Evolutionary conservation across 2,797 vertebrate genomes (phyloP).

Genomic region (Glossophaga mutica): DNA sequence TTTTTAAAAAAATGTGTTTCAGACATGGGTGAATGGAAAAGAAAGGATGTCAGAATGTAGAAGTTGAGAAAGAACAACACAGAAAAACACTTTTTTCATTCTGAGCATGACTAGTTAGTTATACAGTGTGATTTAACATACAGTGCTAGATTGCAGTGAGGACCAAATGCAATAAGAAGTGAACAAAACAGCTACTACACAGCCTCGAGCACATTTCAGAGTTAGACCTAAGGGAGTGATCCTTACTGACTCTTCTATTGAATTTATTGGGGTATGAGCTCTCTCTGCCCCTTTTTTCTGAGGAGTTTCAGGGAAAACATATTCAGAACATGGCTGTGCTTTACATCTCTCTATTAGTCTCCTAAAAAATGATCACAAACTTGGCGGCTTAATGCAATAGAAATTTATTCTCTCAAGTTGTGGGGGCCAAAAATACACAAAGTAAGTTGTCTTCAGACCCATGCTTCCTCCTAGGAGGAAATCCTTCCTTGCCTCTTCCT

Average conservation of each 20-base stretch:
- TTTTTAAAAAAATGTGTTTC: not conserved
- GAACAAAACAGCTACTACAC: accelerated
- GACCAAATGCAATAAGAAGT: not conserved
- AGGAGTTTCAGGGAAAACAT: not conserved
- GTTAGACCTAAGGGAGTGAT: accelerated
- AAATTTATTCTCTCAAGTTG: not conserved
- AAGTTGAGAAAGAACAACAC: not conserved
- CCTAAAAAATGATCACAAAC: not conserved
- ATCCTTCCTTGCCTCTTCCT: accelerated
- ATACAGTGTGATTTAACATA: accelerated
- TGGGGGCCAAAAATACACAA: not conserved
- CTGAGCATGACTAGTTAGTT: no score
- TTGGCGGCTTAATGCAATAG: not conserved
- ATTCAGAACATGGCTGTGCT: not conserved
- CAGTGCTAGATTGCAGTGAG: not conserved
- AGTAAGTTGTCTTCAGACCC: not conserved
- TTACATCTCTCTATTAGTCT: not conserved
- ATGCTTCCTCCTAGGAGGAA: accelerated
- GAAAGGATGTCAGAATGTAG: not conserved
- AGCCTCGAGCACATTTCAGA: accelerated
- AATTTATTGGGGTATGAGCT: not conserved
- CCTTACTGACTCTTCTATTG: accelerated
- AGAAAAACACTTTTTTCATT: not conserved
- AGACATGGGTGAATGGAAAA: not conserved
- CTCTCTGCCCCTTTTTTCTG: not conserved